These are phyloP conservation scores for Pachypanchax playfairii DNA, from an alignment of 2,113 vertebrate species.

Conservation along the genomic window DNA sequence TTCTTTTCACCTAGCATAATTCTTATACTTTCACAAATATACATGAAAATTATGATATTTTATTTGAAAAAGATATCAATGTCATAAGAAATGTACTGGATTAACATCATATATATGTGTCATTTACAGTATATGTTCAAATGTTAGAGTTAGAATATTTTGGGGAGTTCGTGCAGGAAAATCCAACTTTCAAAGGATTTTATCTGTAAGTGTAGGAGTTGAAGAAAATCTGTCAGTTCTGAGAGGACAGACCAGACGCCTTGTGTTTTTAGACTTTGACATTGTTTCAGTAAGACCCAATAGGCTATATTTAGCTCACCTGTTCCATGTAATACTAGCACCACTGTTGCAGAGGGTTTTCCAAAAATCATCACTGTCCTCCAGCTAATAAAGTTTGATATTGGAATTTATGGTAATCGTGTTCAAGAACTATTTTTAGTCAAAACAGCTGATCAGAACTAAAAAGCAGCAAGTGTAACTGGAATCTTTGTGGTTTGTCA, in stretches of 20 bases:
- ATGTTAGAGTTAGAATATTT: too few species aligned
- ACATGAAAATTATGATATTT: too few species aligned
- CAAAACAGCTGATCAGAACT: conserved; percentile 2
- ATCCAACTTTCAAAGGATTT: too few species aligned
- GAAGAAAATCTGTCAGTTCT: not conserved
- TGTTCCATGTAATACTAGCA: not conserved
- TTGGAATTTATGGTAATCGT: conserved; percentile 15
- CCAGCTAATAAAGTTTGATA: not conserved
- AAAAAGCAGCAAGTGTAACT: not conserved
- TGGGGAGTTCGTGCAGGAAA: too few species aligned
- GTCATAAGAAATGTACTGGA: too few species aligned
- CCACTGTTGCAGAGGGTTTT: not conserved
- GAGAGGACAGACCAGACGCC: not conserved
- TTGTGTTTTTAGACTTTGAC: not conserved
- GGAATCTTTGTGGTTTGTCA: conserved; percentile 42
- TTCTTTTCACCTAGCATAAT: too few species aligned
- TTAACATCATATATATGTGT: too few species aligned
- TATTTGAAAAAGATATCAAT: too few species aligned
- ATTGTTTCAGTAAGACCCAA: not conserved
- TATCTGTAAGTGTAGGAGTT: not conserved
- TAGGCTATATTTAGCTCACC: not conserved
- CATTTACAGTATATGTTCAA: too few species aligned
- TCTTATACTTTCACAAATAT: too few species aligned
- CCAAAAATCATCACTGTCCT: not conserved
- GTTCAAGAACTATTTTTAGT: not conserved